These are phyloP conservation scores for Phalacrocorax aristotelis DNA, from an alignment of 2,113 vertebrate genomes.

Conservation along the genomic window DNA sequence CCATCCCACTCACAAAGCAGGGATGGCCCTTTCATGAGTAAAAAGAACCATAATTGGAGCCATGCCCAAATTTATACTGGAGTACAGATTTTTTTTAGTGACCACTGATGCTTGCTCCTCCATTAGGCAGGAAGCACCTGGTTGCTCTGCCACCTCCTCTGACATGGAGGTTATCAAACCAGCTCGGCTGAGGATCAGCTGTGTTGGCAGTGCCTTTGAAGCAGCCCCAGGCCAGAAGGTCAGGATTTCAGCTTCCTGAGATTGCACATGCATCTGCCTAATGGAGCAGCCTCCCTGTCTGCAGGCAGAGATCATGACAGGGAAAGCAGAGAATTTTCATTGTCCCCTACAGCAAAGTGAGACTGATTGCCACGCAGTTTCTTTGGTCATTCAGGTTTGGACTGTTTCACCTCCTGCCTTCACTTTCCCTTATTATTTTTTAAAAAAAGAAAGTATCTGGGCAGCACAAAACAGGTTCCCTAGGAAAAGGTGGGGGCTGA, in stretches of 20 bases:
- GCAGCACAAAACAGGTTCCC: not conserved
- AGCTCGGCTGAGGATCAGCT: not conserved
- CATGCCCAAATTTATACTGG: not conserved
- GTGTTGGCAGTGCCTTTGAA: not conserved
- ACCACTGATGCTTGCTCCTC: not conserved
- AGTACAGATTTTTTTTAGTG: not conserved
- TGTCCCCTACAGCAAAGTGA: not conserved
- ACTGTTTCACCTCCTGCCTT: not conserved
- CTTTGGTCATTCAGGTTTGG: not conserved
- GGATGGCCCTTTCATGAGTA: not conserved
- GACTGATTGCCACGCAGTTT: not conserved
- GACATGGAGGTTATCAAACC: not conserved
- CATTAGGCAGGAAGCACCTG: not conserved
- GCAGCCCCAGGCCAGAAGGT: not conserved
- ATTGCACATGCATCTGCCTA: not conserved
- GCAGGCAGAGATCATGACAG: not conserved
- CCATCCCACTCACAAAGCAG: not conserved
- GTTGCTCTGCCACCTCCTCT: not conserved
- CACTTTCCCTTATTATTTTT: not conserved
- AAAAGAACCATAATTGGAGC: not conserved
- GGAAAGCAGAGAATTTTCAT: not conserved
- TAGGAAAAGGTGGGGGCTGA: not conserved
- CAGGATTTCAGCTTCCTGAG: not conserved
- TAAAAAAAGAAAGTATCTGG: not conserved
- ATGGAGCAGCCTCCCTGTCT: not conserved